Conservation (phyloP, 37 sponge, comb jelly and placozoan genomes). For the Haliclona indistincta region DNA sequence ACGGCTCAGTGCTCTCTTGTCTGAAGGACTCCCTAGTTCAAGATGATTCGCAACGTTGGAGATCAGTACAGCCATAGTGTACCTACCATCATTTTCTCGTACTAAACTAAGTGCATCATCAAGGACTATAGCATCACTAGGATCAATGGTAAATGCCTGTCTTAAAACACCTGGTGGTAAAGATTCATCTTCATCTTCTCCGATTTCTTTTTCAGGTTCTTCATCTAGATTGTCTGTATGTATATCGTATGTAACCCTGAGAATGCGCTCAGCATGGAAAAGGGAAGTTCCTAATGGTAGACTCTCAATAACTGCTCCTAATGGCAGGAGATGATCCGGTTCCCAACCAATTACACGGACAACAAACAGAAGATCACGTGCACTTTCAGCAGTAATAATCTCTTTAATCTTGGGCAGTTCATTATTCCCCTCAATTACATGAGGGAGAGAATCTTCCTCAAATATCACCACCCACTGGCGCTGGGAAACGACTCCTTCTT, state of each 20-base stretch:
- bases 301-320: constrained; percentile 52
- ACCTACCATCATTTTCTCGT: not conserved
- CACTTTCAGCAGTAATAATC: constrained; percentile 45
- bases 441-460: constrained; percentile 3
- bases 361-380: constrained; percentile 52
- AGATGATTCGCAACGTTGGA: constrained; percentile 40
- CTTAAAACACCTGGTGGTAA: not conserved
- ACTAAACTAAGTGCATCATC: constrained; percentile 75
- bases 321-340: constrained; percentile 22
- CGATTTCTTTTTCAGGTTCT: not conserved
- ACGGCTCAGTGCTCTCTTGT: constrained; percentile 7
- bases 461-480: constrained; percentile 35
- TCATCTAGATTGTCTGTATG: not conserved
- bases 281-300: constrained; percentile 35
- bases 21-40: not conserved
- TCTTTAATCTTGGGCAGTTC: constrained; percentile 48
- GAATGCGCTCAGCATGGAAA: constrained; percentile 50
- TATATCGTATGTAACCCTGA: constrained; percentile 25
- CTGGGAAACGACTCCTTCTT: not conserved
- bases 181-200: not conserved
- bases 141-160: constrained; percentile 70
- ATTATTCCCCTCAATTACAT: not conserved
- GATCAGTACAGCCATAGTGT: constrained; percentile 68
- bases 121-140: constrained; percentile 38
- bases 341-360: constrained; percentile 42